Evolutionary conservation across 2,888 invertebrate genomes (phyloP), one percentile per base, ranked within the genome.

Genomic region (Mylabris sibirica): DNA sequence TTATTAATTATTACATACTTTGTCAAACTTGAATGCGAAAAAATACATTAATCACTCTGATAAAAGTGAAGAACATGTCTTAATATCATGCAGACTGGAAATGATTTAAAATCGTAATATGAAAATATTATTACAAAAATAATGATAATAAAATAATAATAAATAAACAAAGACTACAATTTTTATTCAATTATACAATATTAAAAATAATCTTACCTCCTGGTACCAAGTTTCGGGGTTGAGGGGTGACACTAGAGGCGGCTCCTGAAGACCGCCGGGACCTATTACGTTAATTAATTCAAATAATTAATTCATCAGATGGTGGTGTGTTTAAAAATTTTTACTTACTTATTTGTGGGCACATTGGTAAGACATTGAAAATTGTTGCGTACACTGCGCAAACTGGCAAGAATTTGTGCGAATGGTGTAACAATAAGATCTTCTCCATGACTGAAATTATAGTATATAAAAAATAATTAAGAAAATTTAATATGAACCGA

Each of bases 341-440:
- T 26, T 85, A 93, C 95, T 95, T 89, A 95, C 96, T 95, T 93
- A 85, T 90, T 88, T 75, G 89, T 90, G 82, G 93, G 93, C 85
- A 96, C 94, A 90, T 98, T 98, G 86, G 98, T 98, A 88, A 99
- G 95, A 85, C 92, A 92, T 86, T 97, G 91, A 90, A 99, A 97
- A 89, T 99, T 99, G 89, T 94, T 97, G 85, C 99, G 93, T 81
- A 99, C 98, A 87, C 97, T 98, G 84, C 98, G 94, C 85, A 99
- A 90, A 87, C 98, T 98, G 86, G 99, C 98, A 88, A 99, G 91
- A 87, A 99, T 96, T 90, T 99, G 99, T 87, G 99, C 99, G 89
- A 99, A 99, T 81, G 99, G 99, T 81, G 99, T 99, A 85, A 99
- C 99, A 85, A 99, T 99, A 88, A 99, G 91, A 88, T 99, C 99